Percentiles rank a stretch among this genome's conserved stretches.
Conservation (phyloP, 2,797 vertebrate genomes). For the Mormyrops boulengeri region DNA sequence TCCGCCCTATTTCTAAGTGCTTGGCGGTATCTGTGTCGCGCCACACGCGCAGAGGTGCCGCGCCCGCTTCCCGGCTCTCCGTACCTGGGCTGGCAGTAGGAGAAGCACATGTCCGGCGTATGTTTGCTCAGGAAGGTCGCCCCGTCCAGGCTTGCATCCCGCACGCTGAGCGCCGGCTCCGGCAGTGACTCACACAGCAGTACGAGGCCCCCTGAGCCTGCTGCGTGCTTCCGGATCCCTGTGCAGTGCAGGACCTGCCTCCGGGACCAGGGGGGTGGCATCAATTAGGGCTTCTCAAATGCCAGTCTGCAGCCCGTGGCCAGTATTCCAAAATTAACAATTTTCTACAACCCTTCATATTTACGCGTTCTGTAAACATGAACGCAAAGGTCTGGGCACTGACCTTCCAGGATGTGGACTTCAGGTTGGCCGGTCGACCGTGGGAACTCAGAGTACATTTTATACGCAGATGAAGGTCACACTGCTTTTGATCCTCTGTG, state of each 20-base stretch:
- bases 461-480: constrained; percentile 40
- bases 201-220: constrained; percentile 31
- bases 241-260: constrained; percentile 41
- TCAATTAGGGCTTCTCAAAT: not conserved
- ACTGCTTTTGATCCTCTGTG: constrained; percentile 26
- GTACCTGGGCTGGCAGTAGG: constrained; percentile 44
- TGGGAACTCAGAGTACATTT: constrained; percentile 29
- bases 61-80: not conserved
- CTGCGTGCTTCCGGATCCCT: constrained; percentile 29
- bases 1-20: not conserved
- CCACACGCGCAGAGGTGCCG: not conserved
- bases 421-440: constrained; percentile 28
- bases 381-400: not conserved
- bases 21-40: not conserved
- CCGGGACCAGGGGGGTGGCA: not conserved
- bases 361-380: not conserved
- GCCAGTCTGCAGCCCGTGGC: not conserved
- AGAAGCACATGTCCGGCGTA: constrained; percentile 45
- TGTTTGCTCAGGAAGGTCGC: constrained; percentile 40
- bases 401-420: constrained; percentile 41
- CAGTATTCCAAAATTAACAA: not conserved
- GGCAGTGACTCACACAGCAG: constrained; percentile 42
- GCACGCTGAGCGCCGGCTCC: constrained; percentile 20
- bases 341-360: not conserved
- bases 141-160: constrained; percentile 26